Conservation (phyloP, 2,888 invertebrate species). For the Sinohyriopsis cumingii region DNA sequence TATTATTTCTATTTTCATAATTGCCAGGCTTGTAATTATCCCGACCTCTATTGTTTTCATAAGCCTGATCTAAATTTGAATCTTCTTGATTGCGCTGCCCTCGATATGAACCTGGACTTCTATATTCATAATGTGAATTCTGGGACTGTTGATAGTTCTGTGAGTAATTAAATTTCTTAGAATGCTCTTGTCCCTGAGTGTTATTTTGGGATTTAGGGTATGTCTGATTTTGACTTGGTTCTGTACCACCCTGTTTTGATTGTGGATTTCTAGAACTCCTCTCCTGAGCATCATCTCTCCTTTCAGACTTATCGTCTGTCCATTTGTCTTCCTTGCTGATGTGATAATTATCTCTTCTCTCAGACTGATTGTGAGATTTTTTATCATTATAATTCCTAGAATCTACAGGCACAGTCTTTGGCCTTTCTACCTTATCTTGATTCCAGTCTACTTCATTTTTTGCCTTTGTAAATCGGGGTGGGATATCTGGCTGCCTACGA, state of each 20-base stretch:
- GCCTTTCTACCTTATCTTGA: conserved; percentile 20
- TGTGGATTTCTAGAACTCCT: conserved; percentile 3
- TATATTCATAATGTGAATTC: too few relatives aligned
- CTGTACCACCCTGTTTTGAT: conserved; percentile 10
- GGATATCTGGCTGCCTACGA: conserved; percentile 24
- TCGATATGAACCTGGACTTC: too few relatives aligned
- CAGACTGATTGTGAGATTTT: conserved; percentile 12
- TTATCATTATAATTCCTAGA: conserved; percentile 9
- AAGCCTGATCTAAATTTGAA: too few relatives aligned
- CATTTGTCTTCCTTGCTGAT: conserved; percentile 17
- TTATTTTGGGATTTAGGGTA: conserved; percentile 3
- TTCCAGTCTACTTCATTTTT: conserved; percentile 24
- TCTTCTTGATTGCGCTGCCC: too few relatives aligned
- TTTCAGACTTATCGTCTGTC: conserved; percentile 15
- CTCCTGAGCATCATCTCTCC: background rate
- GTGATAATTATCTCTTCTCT: conserved; percentile 14
- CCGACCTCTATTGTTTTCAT: too few relatives aligned
- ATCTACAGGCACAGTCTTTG: conserved; percentile 22
- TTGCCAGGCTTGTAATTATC: too few relatives aligned
- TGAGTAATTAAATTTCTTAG: too few relatives aligned
- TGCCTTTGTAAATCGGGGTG: conserved; percentile 40
- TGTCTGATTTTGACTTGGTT: conserved; percentile 11
- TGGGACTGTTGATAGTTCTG: too few relatives aligned
- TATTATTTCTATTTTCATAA: too few relatives aligned
- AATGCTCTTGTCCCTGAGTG: background rate